Evolutionary conservation across 2,888 invertebrate species (phyloP), one percentile per base, ranked within the genome.

Genomic region (Hypolimnas misippus): DNA sequence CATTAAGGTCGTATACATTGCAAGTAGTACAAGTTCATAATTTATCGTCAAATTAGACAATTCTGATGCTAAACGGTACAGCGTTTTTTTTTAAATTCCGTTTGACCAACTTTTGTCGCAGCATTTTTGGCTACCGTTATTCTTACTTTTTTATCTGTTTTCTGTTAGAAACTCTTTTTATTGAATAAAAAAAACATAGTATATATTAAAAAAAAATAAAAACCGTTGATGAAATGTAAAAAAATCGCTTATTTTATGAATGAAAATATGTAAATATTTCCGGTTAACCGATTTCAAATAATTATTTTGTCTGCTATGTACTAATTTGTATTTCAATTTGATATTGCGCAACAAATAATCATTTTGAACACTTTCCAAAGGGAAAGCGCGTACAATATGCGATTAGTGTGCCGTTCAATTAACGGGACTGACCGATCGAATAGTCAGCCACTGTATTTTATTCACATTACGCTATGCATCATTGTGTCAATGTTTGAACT

Each of bases 351-450:
- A 65, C 62, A 61, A 61, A 63, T 67, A 63, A 63, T 68, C 52
- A 68, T 61, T 70, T 66, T 70, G 52, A 75, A 80, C 84, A 82
- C 86, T 89, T 89, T 89, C 86, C 82, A 85, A 87, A 86, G 80
- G 84, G 89, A 89, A 89, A 89, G 87, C 83, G 82, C 76, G 75
- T 67, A 77, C 79, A 81, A 80, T 85, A 79, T 81, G 82, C 82
- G 82, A 86, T 86, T 86, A 85, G 82, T 82, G 79, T 74, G 79
- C 76, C 76, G 78, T 82, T 77, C 83, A 86, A 88, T 89, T 88
- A 90, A 86, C 86, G 84, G 85, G 76, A 85, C 80, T 72, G 76
- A 69, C 72, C 80, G 81, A 81, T 79, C 75, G 73, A 75, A 73
- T 68, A 70, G 66, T 62, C 57, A 29, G 65, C 62, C 65, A 68